Evolutionary conservation across 1,140 invertebrate genomes (phyloP).

Genomic region (Calephelis virginiensis): DNA sequence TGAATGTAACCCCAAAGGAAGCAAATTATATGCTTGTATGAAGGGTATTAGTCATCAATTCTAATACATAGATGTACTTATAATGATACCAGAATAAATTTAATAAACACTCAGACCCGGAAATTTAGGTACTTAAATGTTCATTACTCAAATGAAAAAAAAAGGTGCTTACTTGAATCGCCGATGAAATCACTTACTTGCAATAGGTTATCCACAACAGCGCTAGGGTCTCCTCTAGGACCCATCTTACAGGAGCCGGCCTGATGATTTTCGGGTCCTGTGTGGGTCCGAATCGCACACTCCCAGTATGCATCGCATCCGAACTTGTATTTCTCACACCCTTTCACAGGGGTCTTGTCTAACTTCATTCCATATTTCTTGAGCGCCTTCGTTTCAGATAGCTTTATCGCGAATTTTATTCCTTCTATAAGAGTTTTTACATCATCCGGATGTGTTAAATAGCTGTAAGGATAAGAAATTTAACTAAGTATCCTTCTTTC

Average conservation of each 20-base stretch:
- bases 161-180: neutral
- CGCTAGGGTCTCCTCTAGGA: conserved; percentile 80
- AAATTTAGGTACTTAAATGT: too few species aligned
- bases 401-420: conserved; percentile 83
- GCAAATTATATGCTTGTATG: too few species aligned
- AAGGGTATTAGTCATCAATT: too few species aligned
- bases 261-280: conserved; percentile 91
- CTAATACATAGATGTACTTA: too few species aligned
- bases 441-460: conserved; percentile 81
- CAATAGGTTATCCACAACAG: conserved; percentile 86
- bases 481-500: neutral
- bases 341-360: conserved; percentile 84
- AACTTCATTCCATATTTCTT: conserved; percentile 85
- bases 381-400: conserved; percentile 84
- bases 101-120: too few species aligned
- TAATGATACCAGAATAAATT: too few species aligned
- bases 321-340: conserved; percentile 85
- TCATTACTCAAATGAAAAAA: too few species aligned
- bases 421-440: conserved; percentile 86
- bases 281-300: conserved; percentile 86
- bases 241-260: conserved; percentile 92
- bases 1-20: too few species aligned
- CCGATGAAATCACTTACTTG: conserved; percentile 49
- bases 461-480: conserved; percentile 40
- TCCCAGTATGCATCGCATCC: conserved; percentile 90